Evolutionary conservation across 2,113 vertebrate genomes (phyloP), one percentile per base, ranked within the genome.

Genomic region (Rhodinocichla rosea): DNA sequence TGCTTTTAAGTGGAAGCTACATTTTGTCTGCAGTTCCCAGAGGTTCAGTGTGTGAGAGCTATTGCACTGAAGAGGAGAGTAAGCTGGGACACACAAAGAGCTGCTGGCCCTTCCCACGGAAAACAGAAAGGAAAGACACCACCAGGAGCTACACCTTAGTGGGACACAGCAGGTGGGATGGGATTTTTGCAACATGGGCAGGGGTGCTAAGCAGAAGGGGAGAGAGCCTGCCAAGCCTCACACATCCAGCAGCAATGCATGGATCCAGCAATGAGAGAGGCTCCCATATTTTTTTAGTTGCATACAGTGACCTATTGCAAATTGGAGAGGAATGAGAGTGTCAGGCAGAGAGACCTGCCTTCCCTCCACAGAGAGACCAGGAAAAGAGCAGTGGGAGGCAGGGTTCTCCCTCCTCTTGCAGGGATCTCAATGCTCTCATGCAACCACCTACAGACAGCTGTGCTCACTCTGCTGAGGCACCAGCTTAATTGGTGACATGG

Each of bases 1-100:
- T 49, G 50, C 75, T 74, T 86, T 86, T 62, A 85, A 88, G 63
- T 75, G 71, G 79, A 95, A 96, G 91, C 26, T 21, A 28, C 55
- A 64, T 77, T 83, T 92, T 0, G 0, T 35, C 52, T 81, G 68
- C 28, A 28, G 44, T 40, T 96, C 82, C 59, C 82, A 87, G 30
- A 47, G 39, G 24, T 5, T 28, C 1, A 1, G 39, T 11, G 9
- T 3, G 1, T 70, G 87, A 83, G 50, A 90, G 55, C 15, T 73
- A 65, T 69, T 5, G 2, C 50, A 30, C 24, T 83, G 37, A 59
- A 75, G 32, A 89, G 28, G 37, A 59, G 40, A 62, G 11, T 33
- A 53, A 42, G 28, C 5, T 57, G 32, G 27, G 56, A 30, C 17
- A 74, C 16, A 13, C 14, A 21, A 52, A 23, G 37, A 44, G 17